These are phyloP conservation scores for Limnephilus auricula DNA, from an alignment of 2,888 invertebrate species.

Conservation along the genomic window DNA sequence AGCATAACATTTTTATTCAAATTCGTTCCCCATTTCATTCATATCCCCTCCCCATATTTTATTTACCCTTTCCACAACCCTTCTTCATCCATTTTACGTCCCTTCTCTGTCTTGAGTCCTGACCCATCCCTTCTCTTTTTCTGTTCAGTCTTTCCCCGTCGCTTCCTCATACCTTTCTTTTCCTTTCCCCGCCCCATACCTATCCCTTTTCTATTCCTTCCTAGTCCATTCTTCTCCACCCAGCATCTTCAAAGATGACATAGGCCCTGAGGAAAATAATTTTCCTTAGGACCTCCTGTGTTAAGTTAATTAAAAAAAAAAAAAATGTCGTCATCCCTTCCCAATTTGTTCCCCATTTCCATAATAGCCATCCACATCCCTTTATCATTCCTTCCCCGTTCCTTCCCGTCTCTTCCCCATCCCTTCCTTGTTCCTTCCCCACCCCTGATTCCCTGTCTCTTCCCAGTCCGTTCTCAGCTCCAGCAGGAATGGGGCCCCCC, in stretches of 20 bases:
- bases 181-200: no score
- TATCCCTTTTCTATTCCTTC: no score
- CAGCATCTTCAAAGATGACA: no score
- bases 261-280: no score
- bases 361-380: background rate
- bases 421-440: background rate
- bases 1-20: background rate
- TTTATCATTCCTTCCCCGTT: background rate
- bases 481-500: no score
- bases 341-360: no score
- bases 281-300: no score
- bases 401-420: background rate
- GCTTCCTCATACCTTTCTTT: background rate
- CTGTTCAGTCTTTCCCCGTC: no score
- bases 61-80: background rate
- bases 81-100: background rate
- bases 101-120: background rate
- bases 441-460: background rate
- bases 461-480: no score
- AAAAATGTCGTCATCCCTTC: background rate
- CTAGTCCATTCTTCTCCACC: background rate
- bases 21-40: background rate
- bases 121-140: background rate
- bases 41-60: background rate
- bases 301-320: no score